Evolutionary conservation across 1,140 invertebrate species (phyloP).

Genomic region (Microplitis mediator): DNA sequence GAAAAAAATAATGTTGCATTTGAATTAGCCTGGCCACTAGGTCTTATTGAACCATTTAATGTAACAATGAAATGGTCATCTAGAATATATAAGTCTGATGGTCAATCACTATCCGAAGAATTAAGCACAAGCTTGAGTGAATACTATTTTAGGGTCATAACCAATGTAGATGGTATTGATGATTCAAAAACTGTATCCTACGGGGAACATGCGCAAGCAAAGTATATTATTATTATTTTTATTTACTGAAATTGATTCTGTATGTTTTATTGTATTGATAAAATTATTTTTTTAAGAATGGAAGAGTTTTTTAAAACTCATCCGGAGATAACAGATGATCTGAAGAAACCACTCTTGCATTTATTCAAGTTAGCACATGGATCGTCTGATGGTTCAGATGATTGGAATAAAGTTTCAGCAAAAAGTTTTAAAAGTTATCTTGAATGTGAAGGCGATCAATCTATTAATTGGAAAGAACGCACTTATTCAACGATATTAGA

Average conservation of each 20-base stretch:
- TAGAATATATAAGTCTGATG: conserved; percentile 21
- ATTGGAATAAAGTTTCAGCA: conserved; percentile 67
- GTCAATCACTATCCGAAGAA: not conserved
- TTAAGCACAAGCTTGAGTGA: conserved; percentile 51
- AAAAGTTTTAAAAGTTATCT: conserved; percentile 63
- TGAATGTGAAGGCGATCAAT: conserved; percentile 66
- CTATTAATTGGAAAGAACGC: conserved; percentile 68
- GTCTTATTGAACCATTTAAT: conserved; percentile 24
- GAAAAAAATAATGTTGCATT: conserved; percentile 74
- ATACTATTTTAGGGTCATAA: conserved; percentile 41
- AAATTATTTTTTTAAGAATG: conserved; percentile 44
- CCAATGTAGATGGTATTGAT: conserved; percentile 47
- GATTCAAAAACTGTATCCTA: conserved; percentile 16
- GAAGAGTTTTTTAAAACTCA: conserved; percentile 42
- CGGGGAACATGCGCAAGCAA: no score
- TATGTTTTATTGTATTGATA: not conserved
- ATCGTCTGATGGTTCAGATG: conserved; percentile 66
- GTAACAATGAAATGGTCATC: not conserved
- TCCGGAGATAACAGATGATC: conserved; percentile 36
- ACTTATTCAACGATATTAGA: conserved; percentile 68
- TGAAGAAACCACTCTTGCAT: conserved; percentile 59
- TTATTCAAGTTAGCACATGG: conserved; percentile 66
- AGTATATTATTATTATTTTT: no score
- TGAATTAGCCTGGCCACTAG: conserved; percentile 65
- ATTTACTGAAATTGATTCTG: not conserved